Conservation (phyloP, 1,140 invertebrate species). For the Drosophila seguyi region DNA sequence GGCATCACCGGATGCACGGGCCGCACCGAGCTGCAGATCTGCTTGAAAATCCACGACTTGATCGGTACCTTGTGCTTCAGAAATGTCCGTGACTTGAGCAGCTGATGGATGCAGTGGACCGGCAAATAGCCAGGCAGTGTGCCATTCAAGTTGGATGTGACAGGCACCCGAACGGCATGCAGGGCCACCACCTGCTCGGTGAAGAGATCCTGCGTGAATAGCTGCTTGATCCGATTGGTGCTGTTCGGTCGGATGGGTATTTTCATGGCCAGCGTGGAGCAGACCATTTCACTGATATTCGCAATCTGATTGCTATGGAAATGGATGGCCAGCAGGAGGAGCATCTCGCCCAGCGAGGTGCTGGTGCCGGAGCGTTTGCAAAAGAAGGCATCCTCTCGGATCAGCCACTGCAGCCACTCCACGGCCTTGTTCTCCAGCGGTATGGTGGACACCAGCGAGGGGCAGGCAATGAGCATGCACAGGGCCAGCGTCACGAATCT, state of each 20-base stretch:
- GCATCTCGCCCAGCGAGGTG: slow-evolving; percentile 97
- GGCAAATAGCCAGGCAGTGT: slow-evolving; percentile 96
- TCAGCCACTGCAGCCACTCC: slow-evolving; percentile 97
- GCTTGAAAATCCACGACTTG: slow-evolving; percentile 97
- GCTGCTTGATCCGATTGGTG: slow-evolving; percentile 95
- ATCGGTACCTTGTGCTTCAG: slow-evolving; percentile 98
- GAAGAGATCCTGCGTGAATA: slow-evolving; percentile 98
- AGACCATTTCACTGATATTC: slow-evolving; percentile 96
- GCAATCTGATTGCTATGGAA: slow-evolving; percentile 97
- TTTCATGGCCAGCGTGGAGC: slow-evolving; percentile 97
- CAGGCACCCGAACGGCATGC: slow-evolving; percentile 97
- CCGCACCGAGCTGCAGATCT: slow-evolving; percentile 93
- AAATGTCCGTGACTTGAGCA: slow-evolving; percentile 97
- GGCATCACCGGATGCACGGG: slow-evolving; percentile 97
- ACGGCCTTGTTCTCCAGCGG: slow-evolving; percentile 95
- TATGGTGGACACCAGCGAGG: slow-evolving; percentile 91
- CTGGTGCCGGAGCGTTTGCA: slow-evolving; percentile 92
- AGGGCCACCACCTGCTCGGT: slow-evolving; percentile 98
- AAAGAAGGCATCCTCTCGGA: slow-evolving; percentile 95
- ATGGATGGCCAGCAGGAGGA: slow-evolving; percentile 97
- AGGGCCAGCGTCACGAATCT: slow-evolving; percentile 96
- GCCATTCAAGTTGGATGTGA: slow-evolving; percentile 95
- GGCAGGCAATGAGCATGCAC: slow-evolving; percentile 97
- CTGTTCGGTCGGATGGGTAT: slow-evolving; percentile 96
- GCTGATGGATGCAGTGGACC: slow-evolving; percentile 98